Conservation (phyloP, 2,113 vertebrate species). For the Ursus arctos region DNA sequence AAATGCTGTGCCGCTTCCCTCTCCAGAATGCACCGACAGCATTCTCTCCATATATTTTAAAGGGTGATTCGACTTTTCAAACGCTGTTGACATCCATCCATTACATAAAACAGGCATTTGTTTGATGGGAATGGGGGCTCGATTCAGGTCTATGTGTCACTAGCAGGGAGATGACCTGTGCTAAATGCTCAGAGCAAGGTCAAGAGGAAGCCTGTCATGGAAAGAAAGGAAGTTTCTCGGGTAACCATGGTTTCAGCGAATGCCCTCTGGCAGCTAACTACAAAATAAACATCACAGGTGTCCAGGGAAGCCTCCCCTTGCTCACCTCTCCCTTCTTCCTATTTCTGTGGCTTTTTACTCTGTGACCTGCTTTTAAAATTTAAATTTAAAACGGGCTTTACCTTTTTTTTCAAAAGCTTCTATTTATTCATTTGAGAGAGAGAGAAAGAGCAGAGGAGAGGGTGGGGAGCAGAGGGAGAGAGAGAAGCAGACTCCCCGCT, state of each 20-base stretch:
- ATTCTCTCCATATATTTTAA: not conserved
- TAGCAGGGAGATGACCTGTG: not conserved
- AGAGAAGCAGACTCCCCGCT: too few relatives aligned
- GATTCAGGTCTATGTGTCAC: not conserved
- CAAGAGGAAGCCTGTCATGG: not conserved
- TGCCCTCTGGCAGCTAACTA: not conserved
- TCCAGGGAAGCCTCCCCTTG: not conserved
- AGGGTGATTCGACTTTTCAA: not conserved
- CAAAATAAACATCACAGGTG: not conserved
- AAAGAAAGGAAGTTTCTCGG: not conserved
- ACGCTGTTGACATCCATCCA: not conserved
- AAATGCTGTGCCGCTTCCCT: not conserved
- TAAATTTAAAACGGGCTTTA: not conserved
- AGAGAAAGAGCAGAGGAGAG: too few relatives aligned
- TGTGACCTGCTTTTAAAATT: not conserved
- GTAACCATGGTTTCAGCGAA: not conserved
- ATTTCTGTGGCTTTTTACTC: not conserved
- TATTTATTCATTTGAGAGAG: not conserved
- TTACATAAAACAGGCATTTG: not conserved
- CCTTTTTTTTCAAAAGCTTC: not conserved
- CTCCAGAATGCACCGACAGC: not conserved
- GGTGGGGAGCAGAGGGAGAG: too few relatives aligned
- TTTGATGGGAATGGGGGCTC: not conserved
- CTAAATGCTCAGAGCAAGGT: not conserved
- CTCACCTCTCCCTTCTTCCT: not conserved